These are phyloP conservation scores for Drosophila kokeensis DNA, from an alignment of 2,888 invertebrate species.

Conservation along the genomic window DNA sequence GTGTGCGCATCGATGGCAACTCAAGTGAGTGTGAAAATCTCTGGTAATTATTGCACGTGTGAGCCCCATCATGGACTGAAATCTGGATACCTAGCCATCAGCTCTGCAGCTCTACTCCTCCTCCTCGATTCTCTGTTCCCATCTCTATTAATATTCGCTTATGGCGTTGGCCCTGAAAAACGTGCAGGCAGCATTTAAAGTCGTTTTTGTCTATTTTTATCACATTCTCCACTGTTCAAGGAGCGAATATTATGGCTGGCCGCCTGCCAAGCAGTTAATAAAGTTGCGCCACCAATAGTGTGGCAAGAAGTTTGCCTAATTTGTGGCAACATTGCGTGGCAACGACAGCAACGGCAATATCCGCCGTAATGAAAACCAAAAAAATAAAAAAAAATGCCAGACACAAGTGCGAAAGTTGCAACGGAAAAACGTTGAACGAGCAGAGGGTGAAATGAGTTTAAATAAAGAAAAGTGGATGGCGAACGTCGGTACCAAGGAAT, in stretches of 20 bases:
- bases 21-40: constrained; percentile 73
- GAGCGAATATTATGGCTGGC: constrained; percentile 52
- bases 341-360: constrained; percentile 7
- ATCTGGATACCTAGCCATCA: not conserved
- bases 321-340: constrained; percentile 55
- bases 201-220: constrained; percentile 2
- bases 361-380: constrained; percentile 21
- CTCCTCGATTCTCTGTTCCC: not conserved
- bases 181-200: constrained; percentile 20
- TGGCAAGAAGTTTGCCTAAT: constrained; percentile 66
- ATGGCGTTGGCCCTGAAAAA: constrained; percentile 25
- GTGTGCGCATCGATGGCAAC: constrained; percentile 54
- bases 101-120: not conserved
- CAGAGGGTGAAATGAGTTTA: constrained; percentile 10
- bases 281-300: constrained; percentile 48
- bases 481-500: constrained; percentile 5
- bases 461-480: constrained; percentile 4
- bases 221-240: not conserved
- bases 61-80: constrained; percentile 10
- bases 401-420: constrained; percentile 49
- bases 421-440: constrained; percentile 19
- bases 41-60: constrained; percentile 44
- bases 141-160: constrained; percentile 54
- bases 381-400: constrained; percentile 7
- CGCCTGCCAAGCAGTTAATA: constrained; percentile 67